Conservation (phyloP, 2,797 vertebrate species). For the Gastrophryne carolinensis region DNA sequence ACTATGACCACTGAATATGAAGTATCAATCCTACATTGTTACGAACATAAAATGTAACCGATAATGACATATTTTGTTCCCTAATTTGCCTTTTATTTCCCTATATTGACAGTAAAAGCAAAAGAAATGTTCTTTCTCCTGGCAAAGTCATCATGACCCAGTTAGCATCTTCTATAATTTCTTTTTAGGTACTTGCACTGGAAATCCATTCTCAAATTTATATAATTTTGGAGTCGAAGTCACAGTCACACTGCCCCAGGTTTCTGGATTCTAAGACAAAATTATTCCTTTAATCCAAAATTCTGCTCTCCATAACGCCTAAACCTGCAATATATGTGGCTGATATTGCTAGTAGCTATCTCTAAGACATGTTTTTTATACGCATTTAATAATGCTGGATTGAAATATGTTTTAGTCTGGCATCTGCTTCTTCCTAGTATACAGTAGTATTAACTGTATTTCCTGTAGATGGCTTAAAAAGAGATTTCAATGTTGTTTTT, state of each 20-base stretch:
- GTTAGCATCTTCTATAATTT: background rate
- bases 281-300: background rate
- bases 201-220: conserved; percentile 27
- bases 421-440: too few species aligned
- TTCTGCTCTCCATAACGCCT: background rate
- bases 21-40: too few species aligned
- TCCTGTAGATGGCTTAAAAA: too few species aligned
- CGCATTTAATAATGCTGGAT: background rate
- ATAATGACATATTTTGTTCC: background rate
- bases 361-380: background rate
- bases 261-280: background rate
- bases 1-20: too few species aligned
- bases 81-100: too few species aligned
- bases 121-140: background rate
- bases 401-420: background rate
- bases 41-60: background rate
- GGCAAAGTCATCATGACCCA: background rate
- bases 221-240: background rate
- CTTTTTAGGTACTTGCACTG: background rate
- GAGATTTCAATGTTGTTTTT: too few species aligned
- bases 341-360: background rate
- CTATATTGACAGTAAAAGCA: background rate
- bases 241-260: conserved; percentile 23
- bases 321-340: background rate
- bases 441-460: too few species aligned